Evolutionary conservation across 2,888 invertebrate genomes (phyloP), one percentile per base, ranked within the genome.

Genomic region (Meta bourneti): DNA sequence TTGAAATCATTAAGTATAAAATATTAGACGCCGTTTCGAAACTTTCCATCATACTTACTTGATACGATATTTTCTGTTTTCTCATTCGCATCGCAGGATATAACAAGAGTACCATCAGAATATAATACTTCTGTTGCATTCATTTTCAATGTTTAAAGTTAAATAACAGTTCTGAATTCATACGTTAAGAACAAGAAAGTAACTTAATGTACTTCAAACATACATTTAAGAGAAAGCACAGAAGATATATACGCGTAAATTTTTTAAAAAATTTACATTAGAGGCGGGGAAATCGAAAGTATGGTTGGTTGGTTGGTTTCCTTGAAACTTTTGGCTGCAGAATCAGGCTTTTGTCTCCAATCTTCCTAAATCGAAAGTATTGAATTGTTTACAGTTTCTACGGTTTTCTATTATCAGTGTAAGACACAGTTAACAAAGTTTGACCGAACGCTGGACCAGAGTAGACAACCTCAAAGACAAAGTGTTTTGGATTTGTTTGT

Each of bases 51-150:
- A 9, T 16, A 82, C 79, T 89, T 77, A 89, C 89, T 74, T 9
- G 54, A 61, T 16, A 89, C 82, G 7, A 82, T 52, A 75, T 77
- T 19, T 77, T 89, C 82, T 0, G 89, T 8, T 20, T 77, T 69
- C 19, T 51, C 69, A 61, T 61, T 9, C 5, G 7, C 16, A 34
- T n/a, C 79, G 51, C 75, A 75, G 51, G 89, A 89, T 70, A 77
- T 82, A 51, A 89, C 49, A 16, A 89, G 0, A 51, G 70, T 69
- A 16, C 82, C 89, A 51, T 89, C 89, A 70, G 11, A 74, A 19
- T 61, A 19, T 0, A 11, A 69, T 5, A 16, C 11, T 13, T 81
- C 48, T 51, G 74, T 71, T n/a, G 51, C 20, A 84, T 34, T 54
- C 79, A 72, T 87, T 9, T 80, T 82, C 49, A 70, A 52, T 61